Base-by-base conservation (phyloP, 2,797 vertebrate genomes). In the Sebastes oblongus region DNA sequence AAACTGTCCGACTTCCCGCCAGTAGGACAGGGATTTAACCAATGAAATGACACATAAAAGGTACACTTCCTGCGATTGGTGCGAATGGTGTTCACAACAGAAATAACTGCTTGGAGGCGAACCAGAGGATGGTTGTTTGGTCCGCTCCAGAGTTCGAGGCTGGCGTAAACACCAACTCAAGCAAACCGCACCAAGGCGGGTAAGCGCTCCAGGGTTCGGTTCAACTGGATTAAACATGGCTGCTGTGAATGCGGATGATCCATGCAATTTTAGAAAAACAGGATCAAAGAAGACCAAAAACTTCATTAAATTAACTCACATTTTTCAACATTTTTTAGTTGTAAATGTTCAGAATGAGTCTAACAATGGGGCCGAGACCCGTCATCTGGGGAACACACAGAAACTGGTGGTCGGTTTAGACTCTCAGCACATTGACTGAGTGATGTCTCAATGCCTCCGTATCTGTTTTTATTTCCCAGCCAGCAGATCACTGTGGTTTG, bases 401-500 rank as follows among this genome's bases (percentile, higher is more conserved):
- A 66, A 58, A 59, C 25, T 3, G 30, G 42, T 24, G 70, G 50
- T 78, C 60, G 72, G 76, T 80, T 72, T 25, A 20, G 52, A 69
- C 32, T 68, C 66, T 59, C 77, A 36, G 71, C 82, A 14, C 72
- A 39, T 24, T 62, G 50, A 77, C 46, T 32, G 73, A 83, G 74
- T 69, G 52, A 82, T 6, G 73, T 84, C 77, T 81, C 75, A 78
- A 34, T 87, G 80, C 60, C 27, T 64, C 52, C 42, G 10, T 78
- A 81, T 83, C 76, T 74, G 72, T 46, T 77, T 78, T 73, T 65
- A 59, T 79, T 80, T 55, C 67, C 59, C 74, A 16, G 78, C 68
- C 74, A 62, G 27, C 46, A 66, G 66, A 85, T 78, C 78, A 7
- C 14, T 52, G 83, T 20, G 75, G 81, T 85, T 76, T 77, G 72